Percentiles rank a stretch among this genome's conserved stretches.
Conservation (phyloP, 2,888 invertebrate species). For the Norana najaformis region DNA sequence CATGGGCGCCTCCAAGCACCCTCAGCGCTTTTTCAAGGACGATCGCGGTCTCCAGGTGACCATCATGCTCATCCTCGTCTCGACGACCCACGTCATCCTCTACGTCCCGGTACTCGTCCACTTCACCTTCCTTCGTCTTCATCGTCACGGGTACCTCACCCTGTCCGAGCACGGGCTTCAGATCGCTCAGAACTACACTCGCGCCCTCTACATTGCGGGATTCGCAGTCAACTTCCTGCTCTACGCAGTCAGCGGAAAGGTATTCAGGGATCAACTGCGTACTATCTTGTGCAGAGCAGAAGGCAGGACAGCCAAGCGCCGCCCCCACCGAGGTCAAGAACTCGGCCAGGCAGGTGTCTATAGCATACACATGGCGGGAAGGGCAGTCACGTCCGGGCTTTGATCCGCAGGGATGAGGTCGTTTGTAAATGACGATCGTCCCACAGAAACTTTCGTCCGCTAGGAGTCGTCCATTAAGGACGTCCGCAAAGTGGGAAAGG, state of each 20-base stretch:
- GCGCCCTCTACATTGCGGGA: slow-evolving; percentile 43
- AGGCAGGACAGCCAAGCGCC: not conserved
- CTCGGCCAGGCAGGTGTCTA: not conserved
- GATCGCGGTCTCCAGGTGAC: slow-evolving; percentile 44
- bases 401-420: not conserved
- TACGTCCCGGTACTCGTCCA: slow-evolving; percentile 41
- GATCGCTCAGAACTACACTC: slow-evolving; percentile 43
- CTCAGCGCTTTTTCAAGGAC: slow-evolving; percentile 10
- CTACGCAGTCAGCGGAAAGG: slow-evolving; percentile 45
- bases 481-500: no score
- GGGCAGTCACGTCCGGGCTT: not conserved
- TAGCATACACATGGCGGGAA: not conserved
- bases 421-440: not conserved
- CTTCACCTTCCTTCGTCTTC: slow-evolving; percentile 18
- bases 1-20: not conserved
- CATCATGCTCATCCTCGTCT: slow-evolving; percentile 47
- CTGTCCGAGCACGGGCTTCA: slow-evolving; percentile 28
- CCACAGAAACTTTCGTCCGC: no score
- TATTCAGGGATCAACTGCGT: slow-evolving; percentile 46
- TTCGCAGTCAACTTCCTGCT: slow-evolving; percentile 48
- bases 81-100: slow-evolving; percentile 45
- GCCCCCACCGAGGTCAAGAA: not conserved
- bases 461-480: no score
- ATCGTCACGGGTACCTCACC: slow-evolving; percentile 6
- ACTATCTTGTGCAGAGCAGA: slow-evolving; percentile 33